Percentiles rank a stretch among this genome's conserved stretches.
Evolutionary conservation across 2,797 vertebrate genomes (phyloP).

Genomic region (Dicrostonyx torquatus): DNA sequence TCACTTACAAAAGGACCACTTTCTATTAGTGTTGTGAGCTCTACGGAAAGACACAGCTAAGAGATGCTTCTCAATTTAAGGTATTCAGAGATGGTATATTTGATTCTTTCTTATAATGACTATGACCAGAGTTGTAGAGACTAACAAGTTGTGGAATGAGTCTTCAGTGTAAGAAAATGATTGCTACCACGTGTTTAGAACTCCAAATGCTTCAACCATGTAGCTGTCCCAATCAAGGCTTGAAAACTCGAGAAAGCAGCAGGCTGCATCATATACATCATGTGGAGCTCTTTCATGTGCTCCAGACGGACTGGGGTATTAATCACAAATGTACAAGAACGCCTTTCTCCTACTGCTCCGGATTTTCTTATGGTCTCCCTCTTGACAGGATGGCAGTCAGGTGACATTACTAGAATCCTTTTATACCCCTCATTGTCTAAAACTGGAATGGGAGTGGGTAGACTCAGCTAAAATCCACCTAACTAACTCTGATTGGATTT

Average conservation of each 20-base stretch:
- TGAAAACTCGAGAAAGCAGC: constrained; percentile 32
- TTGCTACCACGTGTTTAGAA: not conserved
- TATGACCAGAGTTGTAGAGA: not conserved
- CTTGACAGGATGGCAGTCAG: constrained; percentile 56
- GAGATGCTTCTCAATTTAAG: not conserved
- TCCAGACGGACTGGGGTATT: constrained; percentile 49
- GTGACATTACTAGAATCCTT: constrained; percentile 46
- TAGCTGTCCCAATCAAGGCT: constrained; percentile 1
- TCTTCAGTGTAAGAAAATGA: not conserved
- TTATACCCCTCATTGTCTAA: not conserved
- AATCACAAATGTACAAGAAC: constrained; percentile 70
- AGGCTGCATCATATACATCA: constrained; percentile 8
- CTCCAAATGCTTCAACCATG: not conserved
- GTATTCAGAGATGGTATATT: not conserved
- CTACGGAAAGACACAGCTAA: not conserved
- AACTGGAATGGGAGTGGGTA: not conserved
- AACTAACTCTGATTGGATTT: constrained; percentile 33
- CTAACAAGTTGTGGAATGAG: not conserved
- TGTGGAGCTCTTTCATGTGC: not conserved
- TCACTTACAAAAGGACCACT: not conserved
- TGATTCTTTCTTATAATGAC: not conserved
- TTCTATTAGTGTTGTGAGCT: not conserved
- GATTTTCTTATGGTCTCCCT: constrained; percentile 68
- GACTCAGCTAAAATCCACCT: constrained; percentile 48
- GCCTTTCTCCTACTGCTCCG: constrained; percentile 65